Evolutionary conservation across 2,113 vertebrate genomes (phyloP), one percentile per base, ranked within the genome.

Genomic region (Turnix velox): DNA sequence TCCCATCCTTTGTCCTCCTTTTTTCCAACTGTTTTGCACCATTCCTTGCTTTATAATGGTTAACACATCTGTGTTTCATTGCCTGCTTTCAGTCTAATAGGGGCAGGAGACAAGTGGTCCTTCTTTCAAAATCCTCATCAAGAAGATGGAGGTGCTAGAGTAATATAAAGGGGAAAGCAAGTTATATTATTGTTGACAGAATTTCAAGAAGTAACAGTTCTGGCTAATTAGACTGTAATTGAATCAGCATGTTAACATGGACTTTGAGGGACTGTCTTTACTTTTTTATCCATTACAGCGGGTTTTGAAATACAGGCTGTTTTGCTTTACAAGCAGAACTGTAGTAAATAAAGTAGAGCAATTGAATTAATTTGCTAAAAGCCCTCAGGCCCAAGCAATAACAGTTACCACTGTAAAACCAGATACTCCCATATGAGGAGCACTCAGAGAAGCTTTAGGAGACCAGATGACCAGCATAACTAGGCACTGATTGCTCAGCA

Each of bases 151-250:
- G 79, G 37, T 43, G 75, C 76, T 80, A 55, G 59, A 83, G 55
- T 59, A 42, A 22, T 75, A 54, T 65, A 67, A 73, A 86, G 43
- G 88, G 27, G 63, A 83, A 92, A 37, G 10, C 6, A 4, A 75
- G n/a, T 77, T 94, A 80, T 66, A 94, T 95, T 73, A n/a, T n/a
- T 91, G 87, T 87, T 91, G 91, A 92, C 84, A 85, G 61, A 55
- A 74, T 92, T 94, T 95, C 92, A 93, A 80, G 67, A 55, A 91
- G 45, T 82, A 84, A 83, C 67, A 55, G 84, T 83, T 94, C 89
- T 85, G 91, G 66, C 71, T 93, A 91, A 95, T 93, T 94, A 55
- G 33, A 4, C 39, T 51, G 49, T 89, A 91, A 91, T 83, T 85
- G 89, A 83, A 73, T 83, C 74, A 84, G 62, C 55, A 87, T 63